Conservation (phyloP, 2,888 invertebrate genomes). For the Drosophila paranaensis region DNA sequence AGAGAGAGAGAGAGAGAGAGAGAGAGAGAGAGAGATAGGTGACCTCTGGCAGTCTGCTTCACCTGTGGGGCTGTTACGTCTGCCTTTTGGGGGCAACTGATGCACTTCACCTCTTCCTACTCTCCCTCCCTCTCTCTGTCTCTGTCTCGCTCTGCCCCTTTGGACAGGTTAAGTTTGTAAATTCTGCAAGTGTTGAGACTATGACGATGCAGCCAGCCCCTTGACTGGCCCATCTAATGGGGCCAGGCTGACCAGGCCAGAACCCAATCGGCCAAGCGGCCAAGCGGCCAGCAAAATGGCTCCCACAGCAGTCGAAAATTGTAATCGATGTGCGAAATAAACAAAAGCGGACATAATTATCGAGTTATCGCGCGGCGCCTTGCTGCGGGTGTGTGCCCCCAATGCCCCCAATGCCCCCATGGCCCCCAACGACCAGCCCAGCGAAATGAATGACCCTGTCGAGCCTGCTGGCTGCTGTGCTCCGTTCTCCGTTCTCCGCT, state of each 20-base stretch:
- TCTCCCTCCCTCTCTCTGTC: not conserved
- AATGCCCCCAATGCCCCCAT: slow-evolving; percentile 25
- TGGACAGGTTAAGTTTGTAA: slow-evolving; percentile 63
- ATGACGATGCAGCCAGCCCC: slow-evolving; percentile 54
- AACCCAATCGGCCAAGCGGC: slow-evolving; percentile 28
- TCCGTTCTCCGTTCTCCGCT: not conserved
- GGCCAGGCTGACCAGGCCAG: slow-evolving; percentile 30
- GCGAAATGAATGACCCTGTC: slow-evolving; percentile 57
- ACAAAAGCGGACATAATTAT: slow-evolving; percentile 85
- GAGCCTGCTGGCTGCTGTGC: slow-evolving; percentile 11
- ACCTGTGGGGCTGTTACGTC: slow-evolving; percentile 49
- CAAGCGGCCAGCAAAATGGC: slow-evolving; percentile 44
- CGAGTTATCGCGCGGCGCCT: slow-evolving; percentile 84
- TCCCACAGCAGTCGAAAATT: slow-evolving; percentile 75
- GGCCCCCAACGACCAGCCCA: not conserved
- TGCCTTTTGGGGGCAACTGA: slow-evolving; percentile 36
- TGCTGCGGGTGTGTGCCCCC: slow-evolving; percentile 61
- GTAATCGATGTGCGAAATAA: slow-evolving; percentile 85
- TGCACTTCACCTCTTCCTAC: slow-evolving; percentile 23
- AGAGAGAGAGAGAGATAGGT: not conserved
- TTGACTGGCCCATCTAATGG: slow-evolving; percentile 25
- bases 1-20: not conserved
- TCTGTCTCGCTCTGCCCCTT: not conserved
- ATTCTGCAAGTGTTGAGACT: slow-evolving; percentile 62
- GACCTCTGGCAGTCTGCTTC: not conserved